Evolutionary conservation across 2,113 vertebrate genomes (phyloP), one percentile per base, ranked within the genome.

Genomic region (Nycticorax nycticorax): DNA sequence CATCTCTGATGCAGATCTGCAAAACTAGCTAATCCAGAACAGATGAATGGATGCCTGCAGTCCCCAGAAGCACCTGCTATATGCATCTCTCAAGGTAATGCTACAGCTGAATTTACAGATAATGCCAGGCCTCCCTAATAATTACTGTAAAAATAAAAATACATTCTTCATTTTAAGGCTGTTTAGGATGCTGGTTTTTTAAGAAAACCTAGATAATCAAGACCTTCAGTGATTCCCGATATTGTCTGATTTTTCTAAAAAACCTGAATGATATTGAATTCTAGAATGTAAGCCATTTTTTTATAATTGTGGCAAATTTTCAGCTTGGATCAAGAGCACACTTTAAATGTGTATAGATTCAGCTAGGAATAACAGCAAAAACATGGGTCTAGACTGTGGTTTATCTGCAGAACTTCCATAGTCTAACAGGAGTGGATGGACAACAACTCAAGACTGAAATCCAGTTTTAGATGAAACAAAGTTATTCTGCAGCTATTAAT

Each of bases 261-360:
- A 71, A 59, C 7, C 3, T 19, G 4, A 59, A 57, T 19, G 1
- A 52, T 23, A 33, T 0, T 39, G 4, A 64, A 14, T 60, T 63
- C 56, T 35, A 52, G 20, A 75, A 33, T 0, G 0, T 8, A 80
- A 80, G n/a, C 3, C 15, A 1, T 1, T 62, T 69, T 82, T 82
- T 68, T 62, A 55, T 19, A 26, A 60, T 22, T 57, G n/a, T 13
- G 2, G 1, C 3, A 68, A 64, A 5, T 56, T 43, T 78, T 84
- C 37, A 55, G 8, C 8, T 64, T 73, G 33, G 1, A n/a, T 80
- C 7, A 85, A 45, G 1, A 33, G 7, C 8, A 33, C 2, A 10
- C 0, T 81, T 80, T 26, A 62, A 66, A 55, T 17, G 2, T 48
- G 9, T 20, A 24, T 43, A 72, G 27, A 47, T 47, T 85, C 55